A percentile compares a stretch with the other conserved stretches of the same genome.
These are phyloP conservation scores for Oenanthe melanoleuca DNA, from an alignment of 2,113 vertebrate species.

Conservation along the genomic window DNA sequence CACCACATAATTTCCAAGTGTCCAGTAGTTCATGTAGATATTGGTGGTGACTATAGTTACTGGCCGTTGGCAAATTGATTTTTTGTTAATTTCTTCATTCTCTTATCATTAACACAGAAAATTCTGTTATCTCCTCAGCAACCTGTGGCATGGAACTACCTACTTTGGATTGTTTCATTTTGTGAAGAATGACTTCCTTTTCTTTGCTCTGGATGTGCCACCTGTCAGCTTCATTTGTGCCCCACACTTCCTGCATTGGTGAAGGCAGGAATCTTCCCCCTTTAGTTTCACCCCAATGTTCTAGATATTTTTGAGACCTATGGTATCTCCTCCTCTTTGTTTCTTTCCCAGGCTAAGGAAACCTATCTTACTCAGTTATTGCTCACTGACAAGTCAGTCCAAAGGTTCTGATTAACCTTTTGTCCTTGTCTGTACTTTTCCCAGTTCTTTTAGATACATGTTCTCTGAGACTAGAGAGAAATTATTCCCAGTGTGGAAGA, in stretches of 20 bases:
- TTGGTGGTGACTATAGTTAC: neutral
- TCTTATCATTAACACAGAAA: neutral
- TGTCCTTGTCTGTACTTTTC: neutral
- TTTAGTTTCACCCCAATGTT: neutral
- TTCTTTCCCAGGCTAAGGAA: neutral
- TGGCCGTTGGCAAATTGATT: neutral
- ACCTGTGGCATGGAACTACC: neutral
- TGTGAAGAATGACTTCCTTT: neutral
- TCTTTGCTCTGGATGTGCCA: neutral
- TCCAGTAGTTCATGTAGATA: neutral
- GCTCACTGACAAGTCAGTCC: neutral
- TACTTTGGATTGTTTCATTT: neutral
- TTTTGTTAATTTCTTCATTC: neutral
- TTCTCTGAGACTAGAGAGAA: neutral
- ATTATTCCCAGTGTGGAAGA: neutral
- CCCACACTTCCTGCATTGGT: neutral
- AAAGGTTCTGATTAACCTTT: neutral
- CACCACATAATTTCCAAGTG: neutral
- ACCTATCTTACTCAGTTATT: neutral
- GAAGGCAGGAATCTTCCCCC: neutral
- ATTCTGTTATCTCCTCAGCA: neutral
- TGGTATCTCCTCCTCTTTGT: neutral
- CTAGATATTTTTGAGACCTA: neutral
- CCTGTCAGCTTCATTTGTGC: neutral
- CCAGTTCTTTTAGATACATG: neutral